Percentiles rank a stretch among this genome's conserved stretches.
Conservation (phyloP, 2,113 vertebrate species). For the Antechinus stuartii region DNA sequence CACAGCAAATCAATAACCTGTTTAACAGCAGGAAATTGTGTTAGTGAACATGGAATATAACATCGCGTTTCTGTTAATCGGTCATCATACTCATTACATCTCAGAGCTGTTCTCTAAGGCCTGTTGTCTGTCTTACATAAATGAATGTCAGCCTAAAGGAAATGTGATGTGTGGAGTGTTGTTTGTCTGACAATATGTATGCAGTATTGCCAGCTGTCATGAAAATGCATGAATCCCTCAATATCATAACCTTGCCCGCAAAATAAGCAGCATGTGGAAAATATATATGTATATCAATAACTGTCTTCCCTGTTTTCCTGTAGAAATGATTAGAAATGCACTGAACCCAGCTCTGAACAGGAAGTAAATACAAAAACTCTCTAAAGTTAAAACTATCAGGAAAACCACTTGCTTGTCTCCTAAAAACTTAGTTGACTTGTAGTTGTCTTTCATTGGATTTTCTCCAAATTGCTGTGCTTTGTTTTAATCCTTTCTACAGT, state of each 20-base stretch:
- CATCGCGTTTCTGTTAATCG: constrained; percentile 60
- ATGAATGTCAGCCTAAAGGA: constrained; percentile 67
- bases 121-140: constrained; percentile 64
- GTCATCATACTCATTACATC: constrained; percentile 60
- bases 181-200: constrained; percentile 60
- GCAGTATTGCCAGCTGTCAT: constrained; percentile 67
- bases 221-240: constrained; percentile 80
- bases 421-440: constrained; percentile 40
- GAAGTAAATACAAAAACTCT: constrained; percentile 51
- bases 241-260: constrained; percentile 77
- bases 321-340: constrained; percentile 76
- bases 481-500: constrained; percentile 50
- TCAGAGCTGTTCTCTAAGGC: constrained; percentile 56
- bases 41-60: constrained; percentile 49
- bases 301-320: constrained; percentile 65
- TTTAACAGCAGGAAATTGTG: constrained; percentile 57
- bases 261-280: constrained; percentile 78
- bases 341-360: constrained; percentile 63
- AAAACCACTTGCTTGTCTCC: constrained; percentile 31
- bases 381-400: constrained; percentile 54
- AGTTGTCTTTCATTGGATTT: constrained; percentile 51
- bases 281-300: constrained; percentile 57
- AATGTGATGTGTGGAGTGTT: constrained; percentile 61
- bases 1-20: constrained; percentile 69
- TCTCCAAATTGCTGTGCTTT: constrained; percentile 45